Conservation (phyloP, 2,888 invertebrate genomes). For the Bibio marci region DNA sequence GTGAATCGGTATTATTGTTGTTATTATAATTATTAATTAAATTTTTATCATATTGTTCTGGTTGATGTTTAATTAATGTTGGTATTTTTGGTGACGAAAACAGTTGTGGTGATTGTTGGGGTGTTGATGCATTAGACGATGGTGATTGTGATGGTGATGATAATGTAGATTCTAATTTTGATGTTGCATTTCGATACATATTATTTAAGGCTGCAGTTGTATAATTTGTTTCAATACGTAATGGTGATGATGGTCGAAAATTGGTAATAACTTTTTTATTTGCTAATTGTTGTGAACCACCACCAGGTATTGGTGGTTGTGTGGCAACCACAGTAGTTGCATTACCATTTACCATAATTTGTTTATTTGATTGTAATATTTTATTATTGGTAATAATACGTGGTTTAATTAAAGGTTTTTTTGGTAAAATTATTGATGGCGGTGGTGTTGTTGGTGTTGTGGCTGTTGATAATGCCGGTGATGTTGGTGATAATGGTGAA, state of each 20-base stretch:
- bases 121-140: neutral
- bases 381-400: conserved; percentile 1
- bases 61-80: neutral
- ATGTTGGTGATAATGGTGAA: conserved; percentile 30
- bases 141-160: conserved; percentile 3
- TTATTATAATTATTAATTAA: too few relatives aligned
- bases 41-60: neutral
- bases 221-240: conserved; percentile 1
- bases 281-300: neutral
- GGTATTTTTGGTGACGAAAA: neutral
- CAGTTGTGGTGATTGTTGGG: too few relatives aligned
- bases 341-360: conserved; percentile 3
- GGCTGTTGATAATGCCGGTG: conserved; percentile 31
- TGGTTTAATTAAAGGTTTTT: conserved; percentile 12
- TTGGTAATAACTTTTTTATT: neutral
- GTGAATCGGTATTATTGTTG: neutral
- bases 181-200: neutral
- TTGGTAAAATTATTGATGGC: conserved; percentile 14
- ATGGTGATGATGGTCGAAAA: conserved; percentile 1
- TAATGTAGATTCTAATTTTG: conserved; percentile 6
- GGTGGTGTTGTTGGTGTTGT: conserved; percentile 31
- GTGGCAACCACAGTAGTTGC: conserved; percentile 11
- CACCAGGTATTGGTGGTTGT: conserved; percentile 11
- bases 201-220: neutral
- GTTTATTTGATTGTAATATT: conserved; percentile 11